Evolutionary conservation across 2,888 invertebrate species (phyloP).

Genomic region (Himalopsyche japonica): DNA sequence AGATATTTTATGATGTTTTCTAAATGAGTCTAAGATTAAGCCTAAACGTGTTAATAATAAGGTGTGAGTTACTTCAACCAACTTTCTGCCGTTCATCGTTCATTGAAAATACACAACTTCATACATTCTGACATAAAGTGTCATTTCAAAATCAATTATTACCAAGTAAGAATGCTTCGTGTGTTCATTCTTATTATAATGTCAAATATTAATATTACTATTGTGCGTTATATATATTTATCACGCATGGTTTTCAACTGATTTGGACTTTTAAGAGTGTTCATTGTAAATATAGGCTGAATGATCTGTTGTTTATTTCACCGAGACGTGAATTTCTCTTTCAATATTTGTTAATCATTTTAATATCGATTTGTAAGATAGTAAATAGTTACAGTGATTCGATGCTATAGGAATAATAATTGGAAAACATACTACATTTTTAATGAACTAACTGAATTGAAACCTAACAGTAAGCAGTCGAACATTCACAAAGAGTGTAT

Average conservation of each 20-base stretch:
- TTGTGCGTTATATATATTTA: conserved; percentile 6
- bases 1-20: conserved; percentile 25
- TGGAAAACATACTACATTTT: background rate
- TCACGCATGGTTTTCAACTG: conserved; percentile 10
- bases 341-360: background rate
- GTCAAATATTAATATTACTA: conserved; percentile 7
- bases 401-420: background rate
- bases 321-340: conserved; percentile 2
- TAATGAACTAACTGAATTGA: background rate
- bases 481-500: no score
- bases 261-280: conserved; percentile 24
- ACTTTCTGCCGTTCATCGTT: conserved; percentile 20
- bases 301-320: conserved; percentile 25
- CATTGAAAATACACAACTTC: conserved; percentile 9
- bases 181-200: conserved; percentile 26
- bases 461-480: no score
- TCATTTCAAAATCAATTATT: conserved; percentile 18
- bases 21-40: conserved; percentile 23
- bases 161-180: conserved; percentile 28
- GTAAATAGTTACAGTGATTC: background rate
- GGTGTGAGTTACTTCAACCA: conserved; percentile 6
- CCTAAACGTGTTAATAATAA: conserved; percentile 25
- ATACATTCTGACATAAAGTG: conserved; percentile 10
- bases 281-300: conserved; percentile 16
- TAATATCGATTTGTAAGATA: background rate